Base-by-base conservation (phyloP, 2,797 vertebrate genomes). In the Anguilla anguilla region DNA sequence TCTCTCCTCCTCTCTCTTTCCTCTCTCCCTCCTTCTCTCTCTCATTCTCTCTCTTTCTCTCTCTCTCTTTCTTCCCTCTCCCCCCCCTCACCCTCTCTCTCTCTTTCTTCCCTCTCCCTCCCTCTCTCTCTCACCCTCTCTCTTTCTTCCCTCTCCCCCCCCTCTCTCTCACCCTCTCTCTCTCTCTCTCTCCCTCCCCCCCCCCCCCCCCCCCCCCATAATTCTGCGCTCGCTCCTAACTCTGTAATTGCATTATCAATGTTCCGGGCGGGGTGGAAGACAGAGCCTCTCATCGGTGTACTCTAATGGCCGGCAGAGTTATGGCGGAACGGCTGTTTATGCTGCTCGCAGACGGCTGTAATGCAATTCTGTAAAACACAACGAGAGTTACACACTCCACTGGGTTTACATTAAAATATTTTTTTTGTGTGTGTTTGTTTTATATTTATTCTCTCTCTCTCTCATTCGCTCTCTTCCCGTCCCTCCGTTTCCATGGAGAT, bases 211-310 rank as follows among this genome's bases (percentile, higher is more conserved):
- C 81, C 83, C 89, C 83, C 90, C 67, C 9, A 5, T 67, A 82
- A 89, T 90, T 85, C 91, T 92, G 94, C 59, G 19, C 59, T 64
- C 25, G 0, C 57, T 53, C 83, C 53, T 53, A 74, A 39, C 92
- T 90, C 92, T 90, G 92, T 96, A 96, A 96, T 96, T 95, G 94
- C 92, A 94, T 95, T 95, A 94, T 90, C 91, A 92, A 89, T 92
- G 93, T 93, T 94, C 94, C 92, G 93, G 93, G 89, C 91, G 90
- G 94, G 94, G 46, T 88, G 86, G 89, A 81, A 74, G 94, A 90
- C 89, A 85, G 86, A 89, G 92, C 93, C 93, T 93, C 89, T 90
- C 91, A 91, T 92, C 92, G 91, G 88, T 84, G 89, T 89, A 91
- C 64, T 90, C 91, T 94, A 94, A 92, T 94, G 92, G 92, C 87